Conservation (phyloP, 2,113 vertebrate species). For the Xyrauchen texanus region DNA sequence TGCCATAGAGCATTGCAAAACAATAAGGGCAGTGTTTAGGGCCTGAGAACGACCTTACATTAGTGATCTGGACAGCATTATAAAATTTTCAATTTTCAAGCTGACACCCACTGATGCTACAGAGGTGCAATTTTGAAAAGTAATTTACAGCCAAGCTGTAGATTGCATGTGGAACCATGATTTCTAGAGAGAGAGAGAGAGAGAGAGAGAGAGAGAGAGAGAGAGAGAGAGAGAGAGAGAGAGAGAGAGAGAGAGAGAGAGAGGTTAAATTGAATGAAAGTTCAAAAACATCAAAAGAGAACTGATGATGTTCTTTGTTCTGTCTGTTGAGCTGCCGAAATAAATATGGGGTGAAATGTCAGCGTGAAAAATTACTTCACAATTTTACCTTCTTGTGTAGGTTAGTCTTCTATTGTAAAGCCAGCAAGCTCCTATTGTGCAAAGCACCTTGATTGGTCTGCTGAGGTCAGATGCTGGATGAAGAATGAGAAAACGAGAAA, state of each 20-base stretch:
- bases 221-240: slow-evolving; percentile 1
- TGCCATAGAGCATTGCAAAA: neutral
- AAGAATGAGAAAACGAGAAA: slow-evolving; percentile 9
- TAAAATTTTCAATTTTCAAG: slow-evolving; percentile 12
- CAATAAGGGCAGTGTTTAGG: neutral
- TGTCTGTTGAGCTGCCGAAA: slow-evolving; percentile 34
- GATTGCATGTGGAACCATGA: no score
- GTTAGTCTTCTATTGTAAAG: slow-evolving; percentile 17
- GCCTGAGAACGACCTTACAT: neutral
- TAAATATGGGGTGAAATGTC: slow-evolving; percentile 39
- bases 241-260: slow-evolving; percentile 10
- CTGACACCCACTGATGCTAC: slow-evolving; percentile 24
- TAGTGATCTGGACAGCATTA: slow-evolving; percentile 32
- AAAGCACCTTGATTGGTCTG: neutral
- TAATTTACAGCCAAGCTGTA: slow-evolving; percentile 14
- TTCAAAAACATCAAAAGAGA: slow-evolving; percentile 36
- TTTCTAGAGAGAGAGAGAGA: neutral
- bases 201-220: slow-evolving; percentile 13
- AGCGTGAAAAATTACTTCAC: slow-evolving; percentile 27
- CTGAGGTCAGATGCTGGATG: neutral
- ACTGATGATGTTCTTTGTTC: slow-evolving; percentile 43
- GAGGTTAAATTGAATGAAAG: slow-evolving; percentile 23
- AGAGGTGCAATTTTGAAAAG: slow-evolving; percentile 29
- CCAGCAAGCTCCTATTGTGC: slow-evolving; percentile 15
- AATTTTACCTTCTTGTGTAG: neutral